Evolutionary conservation across 30 jellyfish, hydroid and myxozoan species (phyloP).

Genomic region (Hydractinia symbiolongicarpus): DNA sequence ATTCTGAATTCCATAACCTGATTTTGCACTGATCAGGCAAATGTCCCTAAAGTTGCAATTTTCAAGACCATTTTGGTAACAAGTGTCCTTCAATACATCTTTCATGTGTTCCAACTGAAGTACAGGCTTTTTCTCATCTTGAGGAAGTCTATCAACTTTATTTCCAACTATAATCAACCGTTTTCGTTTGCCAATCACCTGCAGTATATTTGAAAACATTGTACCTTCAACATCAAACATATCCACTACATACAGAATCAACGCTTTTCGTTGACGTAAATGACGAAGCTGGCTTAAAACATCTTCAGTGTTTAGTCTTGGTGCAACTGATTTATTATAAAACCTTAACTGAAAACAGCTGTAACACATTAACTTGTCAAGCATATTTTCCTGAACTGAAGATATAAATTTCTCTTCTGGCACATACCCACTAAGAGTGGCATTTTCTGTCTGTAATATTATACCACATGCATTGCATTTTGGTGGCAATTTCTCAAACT

Average conservation of each 20-base stretch:
- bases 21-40: constrained; percentile 71
- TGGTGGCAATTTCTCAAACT: constrained; percentile 51
- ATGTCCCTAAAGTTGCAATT: constrained; percentile 49
- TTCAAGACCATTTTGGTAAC: constrained; percentile 47
- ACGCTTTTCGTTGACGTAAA: constrained; percentile 37
- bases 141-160: constrained; percentile 67
- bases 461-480: constrained; percentile 79
- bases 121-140: constrained; percentile 44
- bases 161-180: constrained; percentile 68
- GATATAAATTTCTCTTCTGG: constrained; percentile 36
- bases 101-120: constrained; percentile 45
- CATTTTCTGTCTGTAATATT: constrained; percentile 51
- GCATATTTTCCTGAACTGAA: constrained; percentile 12
- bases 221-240: constrained; percentile 66
- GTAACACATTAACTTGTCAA: constrained; percentile 45
- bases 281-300: constrained; percentile 49
- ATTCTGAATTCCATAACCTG: constrained; percentile 72
- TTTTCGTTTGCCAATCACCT: constrained; percentile 53
- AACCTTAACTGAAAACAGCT: constrained; percentile 44
- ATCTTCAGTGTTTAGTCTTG: constrained; percentile 28
- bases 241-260: constrained; percentile 76
- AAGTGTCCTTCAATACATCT: constrained; percentile 28
- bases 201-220: constrained; percentile 35
- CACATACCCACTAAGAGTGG: constrained; percentile 45
- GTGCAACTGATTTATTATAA: constrained; percentile 19